Evolutionary conservation across 2,888 invertebrate species (phyloP).

Genomic region (Phengaris arion): DNA sequence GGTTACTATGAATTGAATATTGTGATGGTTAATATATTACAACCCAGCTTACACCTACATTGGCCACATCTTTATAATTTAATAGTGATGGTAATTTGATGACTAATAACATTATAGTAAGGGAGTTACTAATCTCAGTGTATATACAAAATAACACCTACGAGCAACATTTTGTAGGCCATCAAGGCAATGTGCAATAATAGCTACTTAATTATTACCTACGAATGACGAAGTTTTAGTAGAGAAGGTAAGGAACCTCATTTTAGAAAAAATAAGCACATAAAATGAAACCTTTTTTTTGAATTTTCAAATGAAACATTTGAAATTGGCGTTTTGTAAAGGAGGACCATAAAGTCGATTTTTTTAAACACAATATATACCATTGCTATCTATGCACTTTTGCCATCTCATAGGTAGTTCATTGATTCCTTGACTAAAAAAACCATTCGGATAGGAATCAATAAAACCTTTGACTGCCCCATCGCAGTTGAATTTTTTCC

Average conservation of each 20-base stretch:
- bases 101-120: slow-evolving; percentile 8
- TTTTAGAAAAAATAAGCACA: neutral
- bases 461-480: too few species aligned
- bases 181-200: neutral
- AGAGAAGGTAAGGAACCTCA: neutral
- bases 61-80: slow-evolving; percentile 11
- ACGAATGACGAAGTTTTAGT: neutral
- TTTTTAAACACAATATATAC: too few species aligned
- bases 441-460: too few species aligned
- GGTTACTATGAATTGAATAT: neutral
- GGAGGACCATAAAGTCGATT: too few species aligned
- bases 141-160: neutral
- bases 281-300: neutral
- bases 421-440: too few species aligned
- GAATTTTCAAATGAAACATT: too few species aligned
- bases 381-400: too few species aligned
- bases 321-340: too few species aligned
- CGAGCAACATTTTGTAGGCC: neutral
- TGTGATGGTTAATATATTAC: slow-evolving; percentile 20
- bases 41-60: slow-evolving; percentile 6
- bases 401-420: too few species aligned
- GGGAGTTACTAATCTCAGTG: slow-evolving; percentile 2
- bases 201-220: neutral
- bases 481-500: too few species aligned
- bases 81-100: slow-evolving; percentile 18